Percentiles rank a stretch among this genome's conserved stretches.
phyloP scores from a whole-genome alignment of 2,888 invertebrate genomes.

The Gasteruption jaculator region DNA sequence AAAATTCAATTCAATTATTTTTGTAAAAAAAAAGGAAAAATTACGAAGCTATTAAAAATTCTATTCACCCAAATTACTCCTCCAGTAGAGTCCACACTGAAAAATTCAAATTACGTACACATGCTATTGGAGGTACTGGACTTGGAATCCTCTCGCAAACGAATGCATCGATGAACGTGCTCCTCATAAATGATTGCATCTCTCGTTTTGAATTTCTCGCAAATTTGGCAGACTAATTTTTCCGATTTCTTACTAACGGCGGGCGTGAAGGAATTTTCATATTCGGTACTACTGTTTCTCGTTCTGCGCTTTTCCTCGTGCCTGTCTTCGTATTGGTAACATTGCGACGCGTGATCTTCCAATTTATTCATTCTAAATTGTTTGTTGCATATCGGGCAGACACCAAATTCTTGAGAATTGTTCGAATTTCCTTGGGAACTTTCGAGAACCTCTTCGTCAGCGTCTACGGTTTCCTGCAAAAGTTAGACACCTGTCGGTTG shows the following conservation, averaged over 20 bases:
- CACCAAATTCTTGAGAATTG: constrained; percentile 8
- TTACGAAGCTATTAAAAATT: not conserved
- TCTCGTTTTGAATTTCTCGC: constrained; percentile 26
- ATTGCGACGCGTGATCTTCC: constrained; percentile 36
- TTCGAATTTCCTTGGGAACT: constrained; percentile 14
- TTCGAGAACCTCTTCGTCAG: constrained; percentile 12
- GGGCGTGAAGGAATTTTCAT: not conserved
- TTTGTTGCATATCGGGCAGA: constrained; percentile 40
- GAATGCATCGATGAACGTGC: constrained; percentile 30
- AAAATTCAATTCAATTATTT: constrained; percentile 9
- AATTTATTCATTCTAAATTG: constrained; percentile 30
- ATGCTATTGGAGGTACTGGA: constrained; percentile 8
- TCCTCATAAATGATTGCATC: constrained; percentile 27
- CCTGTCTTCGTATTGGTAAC: constrained; percentile 29
- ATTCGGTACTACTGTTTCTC: constrained; percentile 1
- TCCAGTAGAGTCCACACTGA: no score
- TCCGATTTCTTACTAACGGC: constrained; percentile 1
- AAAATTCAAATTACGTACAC: no score
- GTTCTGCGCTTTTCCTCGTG: constrained; percentile 12
- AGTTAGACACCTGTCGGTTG: no score
- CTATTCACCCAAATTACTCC: no score
- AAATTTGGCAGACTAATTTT: constrained; percentile 28
- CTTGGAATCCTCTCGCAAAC: constrained; percentile 8
- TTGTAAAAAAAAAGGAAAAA: constrained; percentile 17
- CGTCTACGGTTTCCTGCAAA: constrained; percentile 15